A percentile compares a stretch with the other conserved stretches of the same genome.
These are phyloP conservation scores for Drosophila erecta DNA, from an alignment of 1,140 invertebrate genomes.

Conservation along the genomic window DNA sequence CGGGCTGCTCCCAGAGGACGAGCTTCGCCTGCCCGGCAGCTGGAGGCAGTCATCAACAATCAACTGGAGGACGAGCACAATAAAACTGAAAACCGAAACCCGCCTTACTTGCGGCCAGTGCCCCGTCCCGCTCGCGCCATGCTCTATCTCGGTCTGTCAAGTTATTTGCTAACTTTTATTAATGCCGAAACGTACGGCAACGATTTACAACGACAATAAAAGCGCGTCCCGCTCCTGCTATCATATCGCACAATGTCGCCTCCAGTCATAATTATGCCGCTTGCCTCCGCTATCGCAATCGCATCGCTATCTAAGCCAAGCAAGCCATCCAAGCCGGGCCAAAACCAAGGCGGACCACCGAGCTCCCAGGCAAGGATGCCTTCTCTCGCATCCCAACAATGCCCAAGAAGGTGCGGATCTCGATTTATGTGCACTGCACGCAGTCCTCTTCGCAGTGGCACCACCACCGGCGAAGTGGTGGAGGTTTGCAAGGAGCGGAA, in stretches of 20 bases:
- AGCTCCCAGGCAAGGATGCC: slow-evolving; percentile 41
- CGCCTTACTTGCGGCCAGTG: slow-evolving; percentile 39
- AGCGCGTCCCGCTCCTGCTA: slow-evolving; percentile 67
- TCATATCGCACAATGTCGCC: slow-evolving; percentile 81
- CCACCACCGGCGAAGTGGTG: slow-evolving; percentile 18
- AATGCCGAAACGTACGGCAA: slow-evolving; percentile 83
- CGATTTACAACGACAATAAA: slow-evolving; percentile 83
- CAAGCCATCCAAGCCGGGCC: slow-evolving; percentile 11
- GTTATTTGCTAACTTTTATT: slow-evolving; percentile 84
- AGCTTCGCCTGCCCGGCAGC: slow-evolving; percentile 9
- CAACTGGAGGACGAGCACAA: slow-evolving; percentile 82
- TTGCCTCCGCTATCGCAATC: slow-evolving; percentile 49
- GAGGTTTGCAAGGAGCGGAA: background rate
- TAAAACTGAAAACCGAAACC: slow-evolving; percentile 81
- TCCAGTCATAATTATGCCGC: slow-evolving; percentile 78
- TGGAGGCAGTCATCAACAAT: slow-evolving; percentile 79
- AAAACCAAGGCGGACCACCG: slow-evolving; percentile 25
- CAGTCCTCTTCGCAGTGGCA: slow-evolving; percentile 41
- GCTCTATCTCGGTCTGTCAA: slow-evolving; percentile 61
- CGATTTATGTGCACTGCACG: slow-evolving; percentile 82
- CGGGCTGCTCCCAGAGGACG: slow-evolving; percentile 36
- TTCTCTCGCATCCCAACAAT: slow-evolving; percentile 68
- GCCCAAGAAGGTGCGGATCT: slow-evolving; percentile 79
- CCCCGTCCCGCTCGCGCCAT: slow-evolving; percentile 5
- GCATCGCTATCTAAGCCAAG: slow-evolving; percentile 61